A percentile compares a stretch with the other conserved stretches of the same genome.
These are phyloP conservation scores for Lypha dubia DNA, from an alignment of 2,888 invertebrate species.

Conservation along the genomic window DNA sequence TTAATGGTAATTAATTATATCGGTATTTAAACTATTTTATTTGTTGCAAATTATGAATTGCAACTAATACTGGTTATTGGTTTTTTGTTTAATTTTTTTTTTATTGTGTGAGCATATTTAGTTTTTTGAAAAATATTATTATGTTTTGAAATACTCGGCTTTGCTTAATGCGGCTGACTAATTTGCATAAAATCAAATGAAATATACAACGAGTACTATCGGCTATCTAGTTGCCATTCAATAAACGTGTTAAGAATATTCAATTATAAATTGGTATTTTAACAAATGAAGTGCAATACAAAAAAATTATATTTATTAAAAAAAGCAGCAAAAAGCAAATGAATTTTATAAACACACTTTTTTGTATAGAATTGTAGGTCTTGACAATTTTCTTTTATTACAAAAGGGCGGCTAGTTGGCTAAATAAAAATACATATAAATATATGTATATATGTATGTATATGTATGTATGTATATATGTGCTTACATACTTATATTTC, in stretches of 20 bases:
- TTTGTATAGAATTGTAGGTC: neutral
- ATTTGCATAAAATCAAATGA: conserved; percentile 60
- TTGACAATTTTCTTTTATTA: conserved; percentile 4
- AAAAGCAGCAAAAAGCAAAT: conserved; percentile 12
- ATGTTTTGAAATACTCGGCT: neutral
- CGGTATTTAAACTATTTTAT: conserved; percentile 17
- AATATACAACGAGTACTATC: conserved; percentile 10
- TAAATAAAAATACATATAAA: neutral
- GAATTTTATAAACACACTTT: conserved; percentile 21
- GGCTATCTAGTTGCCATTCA: conserved; percentile 38
- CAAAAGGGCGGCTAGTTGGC: conserved; percentile 8
- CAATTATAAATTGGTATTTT: conserved; percentile 37
- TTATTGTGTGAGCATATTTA: conserved; percentile 21
- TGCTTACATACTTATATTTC: too few species aligned
- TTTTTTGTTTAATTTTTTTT: conserved; percentile 10
- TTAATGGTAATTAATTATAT: neutral
- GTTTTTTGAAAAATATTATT: conserved; percentile 27
- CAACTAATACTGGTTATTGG: neutral
- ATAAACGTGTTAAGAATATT: conserved; percentile 58
- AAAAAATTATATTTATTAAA: conserved; percentile 47
- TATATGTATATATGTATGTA: too few species aligned
- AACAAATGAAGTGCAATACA: conserved; percentile 16
- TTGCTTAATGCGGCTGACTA: conserved; percentile 41
- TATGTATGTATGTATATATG: too few species aligned
- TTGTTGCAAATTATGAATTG: conserved; percentile 41